Percentiles rank a stretch among this genome's conserved stretches.
Conservation (phyloP, 2,113 vertebrate species). For the Peromyscus polionotus region DNA sequence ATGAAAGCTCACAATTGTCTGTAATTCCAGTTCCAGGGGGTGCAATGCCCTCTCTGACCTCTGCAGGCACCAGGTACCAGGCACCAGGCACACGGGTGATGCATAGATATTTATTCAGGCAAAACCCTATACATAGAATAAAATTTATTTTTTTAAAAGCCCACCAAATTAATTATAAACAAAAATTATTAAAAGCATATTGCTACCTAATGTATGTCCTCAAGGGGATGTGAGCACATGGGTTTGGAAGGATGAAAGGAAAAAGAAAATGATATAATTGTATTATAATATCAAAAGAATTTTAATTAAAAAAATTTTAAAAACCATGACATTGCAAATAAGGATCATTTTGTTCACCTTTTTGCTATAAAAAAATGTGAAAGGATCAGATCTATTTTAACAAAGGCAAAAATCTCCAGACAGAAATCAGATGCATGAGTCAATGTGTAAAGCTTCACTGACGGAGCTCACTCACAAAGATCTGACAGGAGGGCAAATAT, state of each 20-base stretch:
- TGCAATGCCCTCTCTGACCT: background rate
- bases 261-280: background rate
- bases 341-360: background rate
- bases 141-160: background rate
- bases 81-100: background rate
- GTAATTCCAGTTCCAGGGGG: background rate
- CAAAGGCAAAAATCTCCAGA: constrained; percentile 14
- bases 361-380: background rate
- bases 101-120: background rate
- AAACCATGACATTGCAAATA: background rate
- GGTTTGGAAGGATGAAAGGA: background rate
- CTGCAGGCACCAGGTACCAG: background rate
- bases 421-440: background rate
- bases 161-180: constrained; percentile 41
- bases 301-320: background rate
- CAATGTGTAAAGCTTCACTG: background rate
- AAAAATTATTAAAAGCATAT: constrained; percentile 20
- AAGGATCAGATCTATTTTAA: constrained; percentile 35
- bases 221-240: background rate
- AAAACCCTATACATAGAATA: background rate
- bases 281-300: background rate
- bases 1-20: background rate
- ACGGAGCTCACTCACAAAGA: background rate
- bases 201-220: background rate
- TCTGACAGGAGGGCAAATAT: background rate